Evolutionary conservation across 2,113 vertebrate species (phyloP).

Genomic region (Pimephales promelas): DNA sequence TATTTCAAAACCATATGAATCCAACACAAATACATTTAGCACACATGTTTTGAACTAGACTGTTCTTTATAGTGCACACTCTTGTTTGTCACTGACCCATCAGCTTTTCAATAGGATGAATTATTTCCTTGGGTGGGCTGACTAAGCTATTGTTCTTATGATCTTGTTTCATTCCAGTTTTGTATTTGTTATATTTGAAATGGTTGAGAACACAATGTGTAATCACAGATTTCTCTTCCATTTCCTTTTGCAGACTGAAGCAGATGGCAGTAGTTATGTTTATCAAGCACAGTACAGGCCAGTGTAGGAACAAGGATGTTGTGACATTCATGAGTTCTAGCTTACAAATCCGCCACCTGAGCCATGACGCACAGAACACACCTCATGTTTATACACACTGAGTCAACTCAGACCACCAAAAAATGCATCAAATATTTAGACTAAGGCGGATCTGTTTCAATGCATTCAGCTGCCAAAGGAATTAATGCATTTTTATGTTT

Average conservation of each 20-base stretch:
- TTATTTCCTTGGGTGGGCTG: constrained; percentile 8
- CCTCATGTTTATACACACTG: constrained; percentile 32
- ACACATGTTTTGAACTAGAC: background rate
- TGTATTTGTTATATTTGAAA: constrained; percentile 46
- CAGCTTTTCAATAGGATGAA: background rate
- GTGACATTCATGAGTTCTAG: constrained; percentile 73
- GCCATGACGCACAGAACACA: constrained; percentile 46
- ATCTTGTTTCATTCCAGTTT: background rate
- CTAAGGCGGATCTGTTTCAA: constrained; percentile 16
- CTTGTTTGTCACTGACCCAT: constrained; percentile 10
- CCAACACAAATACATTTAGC: background rate
- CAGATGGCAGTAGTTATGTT: constrained; percentile 83
- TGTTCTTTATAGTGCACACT: background rate
- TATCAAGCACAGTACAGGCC: constrained; percentile 80
- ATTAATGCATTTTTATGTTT: constrained; percentile 35
- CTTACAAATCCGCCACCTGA: constrained; percentile 69
- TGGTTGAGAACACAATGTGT: constrained; percentile 61
- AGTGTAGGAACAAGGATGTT: constrained; percentile 69
- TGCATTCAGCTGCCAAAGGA: constrained; percentile 14
- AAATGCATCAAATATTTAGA: constrained; percentile 50
- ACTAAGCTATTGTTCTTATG: constrained; percentile 20
- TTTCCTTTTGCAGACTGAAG: constrained; percentile 66
- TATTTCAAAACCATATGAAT: background rate
- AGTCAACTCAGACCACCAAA: constrained; percentile 31
- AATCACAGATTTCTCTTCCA: constrained; percentile 14